Conservation (phyloP, 2,888 invertebrate genomes). For the Nomada goodeniana region DNA sequence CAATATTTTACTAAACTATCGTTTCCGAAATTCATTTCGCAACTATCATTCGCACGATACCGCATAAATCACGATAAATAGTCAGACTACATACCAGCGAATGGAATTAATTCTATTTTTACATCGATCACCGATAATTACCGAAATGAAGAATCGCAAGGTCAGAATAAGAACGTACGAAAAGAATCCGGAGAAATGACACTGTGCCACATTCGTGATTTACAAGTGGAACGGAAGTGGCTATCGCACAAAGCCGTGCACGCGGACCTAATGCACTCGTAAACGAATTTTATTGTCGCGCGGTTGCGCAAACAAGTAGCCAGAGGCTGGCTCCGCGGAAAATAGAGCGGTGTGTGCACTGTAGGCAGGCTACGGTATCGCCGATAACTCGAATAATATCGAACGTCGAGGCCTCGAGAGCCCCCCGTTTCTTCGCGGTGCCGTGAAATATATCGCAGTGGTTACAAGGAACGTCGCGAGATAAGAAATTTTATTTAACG, state of each 20-base stretch:
- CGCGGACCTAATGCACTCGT: slow-evolving; percentile 68
- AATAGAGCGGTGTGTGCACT: slow-evolving; percentile 44
- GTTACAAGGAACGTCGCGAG: background rate
- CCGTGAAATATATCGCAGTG: slow-evolving; percentile 3
- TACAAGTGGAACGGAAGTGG: slow-evolving; percentile 75
- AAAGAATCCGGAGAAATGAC: slow-evolving; percentile 13
- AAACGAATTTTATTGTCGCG: slow-evolving; percentile 76
- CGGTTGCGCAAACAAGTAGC: slow-evolving; percentile 68
- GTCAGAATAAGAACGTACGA: background rate
- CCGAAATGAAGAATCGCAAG: background rate
- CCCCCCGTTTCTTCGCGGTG: background rate
- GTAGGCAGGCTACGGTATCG: slow-evolving; percentile 14
- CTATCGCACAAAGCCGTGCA: slow-evolving; percentile 68
- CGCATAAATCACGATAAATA: too few species aligned
- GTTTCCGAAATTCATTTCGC: too few species aligned
- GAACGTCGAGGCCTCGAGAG: slow-evolving; percentile 6
- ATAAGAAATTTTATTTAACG: slow-evolving; percentile 4
- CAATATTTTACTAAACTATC: too few species aligned
- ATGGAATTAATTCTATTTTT: too few species aligned
- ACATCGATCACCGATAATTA: background rate
- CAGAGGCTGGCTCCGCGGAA: slow-evolving; percentile 48
- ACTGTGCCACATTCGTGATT: slow-evolving; percentile 67
- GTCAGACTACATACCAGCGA: too few species aligned
- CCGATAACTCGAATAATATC: slow-evolving; percentile 33
- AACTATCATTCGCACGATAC: too few species aligned